Evolutionary conservation across 2,888 invertebrate species (phyloP).

Genomic region (Pardosa pseudoannulata): DNA sequence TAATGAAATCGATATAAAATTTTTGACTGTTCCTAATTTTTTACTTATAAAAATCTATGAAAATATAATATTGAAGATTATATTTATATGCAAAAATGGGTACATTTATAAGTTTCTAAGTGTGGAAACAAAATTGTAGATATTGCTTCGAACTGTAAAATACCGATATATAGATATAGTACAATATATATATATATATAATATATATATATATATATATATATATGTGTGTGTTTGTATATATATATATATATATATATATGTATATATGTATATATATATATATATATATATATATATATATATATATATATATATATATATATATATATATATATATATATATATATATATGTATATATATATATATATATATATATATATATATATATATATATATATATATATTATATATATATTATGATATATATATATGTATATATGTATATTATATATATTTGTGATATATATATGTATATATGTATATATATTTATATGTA

Average conservation of each 20-base stretch:
- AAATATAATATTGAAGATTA: no score
- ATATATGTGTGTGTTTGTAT: no score
- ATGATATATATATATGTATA: slow-evolving; percentile 22
- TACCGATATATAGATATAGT: no score
- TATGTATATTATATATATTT: slow-evolving; percentile 16
- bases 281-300: slow-evolving; percentile 16
- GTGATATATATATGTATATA: slow-evolving; percentile 18
- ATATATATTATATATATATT: slow-evolving; percentile 20
- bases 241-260: slow-evolving; percentile 14
- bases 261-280: slow-evolving; percentile 8
- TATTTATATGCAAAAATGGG: no score
- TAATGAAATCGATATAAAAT: no score
- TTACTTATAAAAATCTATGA: no score
- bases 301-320: slow-evolving; percentile 16
- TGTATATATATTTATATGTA: background rate
- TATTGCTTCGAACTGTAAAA: no score
- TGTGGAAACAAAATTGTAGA: no score
- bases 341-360: slow-evolving; percentile 17
- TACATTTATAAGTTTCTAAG: no score
- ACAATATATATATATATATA: no score
- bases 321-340: slow-evolving; percentile 16
- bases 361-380: slow-evolving; percentile 19
- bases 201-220: no score
- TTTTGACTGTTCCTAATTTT: no score
- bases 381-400: slow-evolving; percentile 19